Percentiles rank a stretch among this genome's conserved stretches.
These are phyloP conservation scores for Sebastes aleutianus DNA, from an alignment of 2,797 vertebrate genomes.

Conservation along the genomic window DNA sequence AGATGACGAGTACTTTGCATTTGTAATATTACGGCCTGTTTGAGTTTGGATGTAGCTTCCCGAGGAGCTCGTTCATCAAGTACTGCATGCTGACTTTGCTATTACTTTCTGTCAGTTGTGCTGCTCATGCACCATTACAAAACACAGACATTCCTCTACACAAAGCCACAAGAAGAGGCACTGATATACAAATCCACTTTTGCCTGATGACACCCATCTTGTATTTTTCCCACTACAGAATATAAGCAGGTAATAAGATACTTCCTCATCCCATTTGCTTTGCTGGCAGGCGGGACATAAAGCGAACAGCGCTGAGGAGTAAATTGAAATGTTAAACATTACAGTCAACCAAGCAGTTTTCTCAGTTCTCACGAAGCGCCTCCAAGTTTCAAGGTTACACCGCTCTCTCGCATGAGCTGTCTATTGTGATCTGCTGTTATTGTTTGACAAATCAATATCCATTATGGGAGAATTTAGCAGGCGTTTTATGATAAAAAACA, in stretches of 20 bases:
- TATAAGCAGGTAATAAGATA: constrained; percentile 55
- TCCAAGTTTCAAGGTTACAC: constrained; percentile 40
- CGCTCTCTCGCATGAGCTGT: constrained; percentile 27
- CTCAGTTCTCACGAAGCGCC: constrained; percentile 27
- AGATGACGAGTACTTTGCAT: constrained; percentile 19
- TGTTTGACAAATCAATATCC: constrained; percentile 70
- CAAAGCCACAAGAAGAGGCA: neutral
- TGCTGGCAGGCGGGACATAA: constrained; percentile 15
- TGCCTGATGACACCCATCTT: constrained; percentile 14
- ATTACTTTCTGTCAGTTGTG: constrained; percentile 27
- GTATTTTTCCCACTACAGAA: constrained; percentile 49
- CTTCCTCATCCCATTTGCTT: constrained; percentile 43
- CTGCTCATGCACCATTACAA: constrained; percentile 10
- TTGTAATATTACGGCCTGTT: constrained; percentile 20
- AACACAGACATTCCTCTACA: neutral
- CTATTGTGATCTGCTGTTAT: constrained; percentile 52
- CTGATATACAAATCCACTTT: neutral
- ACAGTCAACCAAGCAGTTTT: constrained; percentile 42
- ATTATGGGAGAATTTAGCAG: constrained; percentile 50
- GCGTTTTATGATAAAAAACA: constrained; percentile 37
- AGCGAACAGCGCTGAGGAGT: constrained; percentile 33
- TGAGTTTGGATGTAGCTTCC: constrained; percentile 6
- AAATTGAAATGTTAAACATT: constrained; percentile 64
- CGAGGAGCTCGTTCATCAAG: constrained; percentile 5
- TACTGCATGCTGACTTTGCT: constrained; percentile 12